These are phyloP conservation scores for Galerucella pusilla DNA, from an alignment of 2,888 invertebrate genomes.

Conservation along the genomic window DNA sequence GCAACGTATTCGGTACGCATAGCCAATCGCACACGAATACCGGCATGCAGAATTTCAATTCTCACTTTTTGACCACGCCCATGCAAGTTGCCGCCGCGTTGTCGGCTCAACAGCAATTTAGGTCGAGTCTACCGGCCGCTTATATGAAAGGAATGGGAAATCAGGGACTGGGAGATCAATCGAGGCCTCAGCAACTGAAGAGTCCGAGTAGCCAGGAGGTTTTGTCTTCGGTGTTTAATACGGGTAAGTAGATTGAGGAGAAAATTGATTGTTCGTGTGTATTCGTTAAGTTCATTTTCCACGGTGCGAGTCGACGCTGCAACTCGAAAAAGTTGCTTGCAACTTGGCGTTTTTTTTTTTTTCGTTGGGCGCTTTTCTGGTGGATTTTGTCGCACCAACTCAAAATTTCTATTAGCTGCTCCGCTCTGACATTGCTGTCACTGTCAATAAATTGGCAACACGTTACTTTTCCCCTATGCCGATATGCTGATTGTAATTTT, in stretches of 20 bases:
- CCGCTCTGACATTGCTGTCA: no score
- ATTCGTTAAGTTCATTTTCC: no score
- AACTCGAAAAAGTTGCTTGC: no score
- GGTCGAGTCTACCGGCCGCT: conserved; percentile 69
- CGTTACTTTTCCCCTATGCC: no score
- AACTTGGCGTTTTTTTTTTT: no score
- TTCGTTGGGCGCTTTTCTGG: no score
- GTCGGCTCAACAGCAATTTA: conserved; percentile 73
- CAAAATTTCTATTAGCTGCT: no score
- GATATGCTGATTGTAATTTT: no score
- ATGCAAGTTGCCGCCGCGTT: conserved; percentile 73
- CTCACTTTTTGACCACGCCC: conserved; percentile 72
- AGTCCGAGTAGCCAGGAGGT: conserved; percentile 69
- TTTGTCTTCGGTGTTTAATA: conserved; percentile 69
- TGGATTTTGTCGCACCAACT: no score
- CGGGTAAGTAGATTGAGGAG: conserved; percentile 60
- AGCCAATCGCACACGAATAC: conserved; percentile 65
- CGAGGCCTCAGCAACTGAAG: conserved; percentile 69
- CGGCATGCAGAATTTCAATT: conserved; percentile 66
- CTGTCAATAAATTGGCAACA: no score
- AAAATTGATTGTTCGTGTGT: no score
- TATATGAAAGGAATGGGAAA: conserved; percentile 61
- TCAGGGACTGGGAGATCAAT: conserved; percentile 58
- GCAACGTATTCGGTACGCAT: conserved; percentile 66
- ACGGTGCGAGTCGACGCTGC: no score